Evolutionary conservation across 2,797 vertebrate genomes (phyloP).

Genomic region (Helostoma temminkii): DNA sequence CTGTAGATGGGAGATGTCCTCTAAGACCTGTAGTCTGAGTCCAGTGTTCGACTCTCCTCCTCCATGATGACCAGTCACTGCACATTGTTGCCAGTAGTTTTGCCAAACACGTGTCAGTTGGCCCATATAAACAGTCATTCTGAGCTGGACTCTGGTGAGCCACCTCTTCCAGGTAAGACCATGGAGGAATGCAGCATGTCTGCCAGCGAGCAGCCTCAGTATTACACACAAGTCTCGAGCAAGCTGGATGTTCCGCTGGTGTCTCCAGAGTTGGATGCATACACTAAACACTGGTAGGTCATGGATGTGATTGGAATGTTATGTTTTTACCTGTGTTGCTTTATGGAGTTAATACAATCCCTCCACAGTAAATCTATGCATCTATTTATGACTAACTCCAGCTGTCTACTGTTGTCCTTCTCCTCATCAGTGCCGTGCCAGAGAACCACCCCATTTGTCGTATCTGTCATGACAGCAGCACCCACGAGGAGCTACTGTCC

Average conservation of each 20-base stretch:
- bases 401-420: neutral
- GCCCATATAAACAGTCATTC: neutral
- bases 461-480: constrained; percentile 90
- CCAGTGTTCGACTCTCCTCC: neutral
- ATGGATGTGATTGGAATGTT: no score
- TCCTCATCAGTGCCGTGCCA: constrained; percentile 3
- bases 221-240: constrained; percentile 3
- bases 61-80: constrained; percentile 23
- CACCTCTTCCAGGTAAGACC: constrained; percentile 33
- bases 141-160: constrained; percentile 18
- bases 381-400: no score
- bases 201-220: constrained; percentile 1
- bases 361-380: no score
- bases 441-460: constrained; percentile 65
- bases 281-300: constrained; percentile 37
- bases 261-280: constrained; percentile 10
- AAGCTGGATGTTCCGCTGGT: constrained; percentile 18
- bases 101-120: constrained; percentile 12
- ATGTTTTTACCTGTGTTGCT: no score
- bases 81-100: constrained; percentile 26
- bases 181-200: constrained; percentile 28
- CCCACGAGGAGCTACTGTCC: constrained; percentile 89
- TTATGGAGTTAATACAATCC: no score
- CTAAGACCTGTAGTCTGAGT: neutral
- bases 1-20: constrained; percentile 30